Evolutionary conservation across 2,888 invertebrate genomes (phyloP).

Genomic region (Gisinianus flammeolus): DNA sequence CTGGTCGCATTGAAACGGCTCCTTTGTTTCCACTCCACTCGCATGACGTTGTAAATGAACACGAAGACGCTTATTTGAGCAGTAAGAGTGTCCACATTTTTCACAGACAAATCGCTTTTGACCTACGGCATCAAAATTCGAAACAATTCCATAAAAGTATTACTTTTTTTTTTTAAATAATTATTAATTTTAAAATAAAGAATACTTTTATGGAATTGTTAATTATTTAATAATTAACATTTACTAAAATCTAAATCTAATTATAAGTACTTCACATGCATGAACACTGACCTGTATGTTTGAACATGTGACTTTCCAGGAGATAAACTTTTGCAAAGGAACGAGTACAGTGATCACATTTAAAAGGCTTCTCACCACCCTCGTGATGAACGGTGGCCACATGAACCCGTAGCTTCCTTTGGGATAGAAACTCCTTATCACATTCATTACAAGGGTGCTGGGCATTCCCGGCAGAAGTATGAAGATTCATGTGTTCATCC

Average conservation of each 20-base stretch:
- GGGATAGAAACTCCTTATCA: neutral
- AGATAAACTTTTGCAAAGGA: neutral
- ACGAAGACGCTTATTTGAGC: neutral
- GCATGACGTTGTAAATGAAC: slow-evolving; percentile 8
- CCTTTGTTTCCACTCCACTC: neutral
- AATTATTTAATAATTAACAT: too few species aligned
- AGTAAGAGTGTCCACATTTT: neutral
- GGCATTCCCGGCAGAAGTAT: neutral
- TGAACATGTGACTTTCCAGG: neutral
- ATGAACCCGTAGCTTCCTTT: neutral
- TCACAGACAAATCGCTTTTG: neutral
- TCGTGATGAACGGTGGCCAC: neutral
- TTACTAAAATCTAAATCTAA: too few species aligned
- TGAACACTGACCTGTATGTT: neutral
- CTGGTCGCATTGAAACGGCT: neutral
- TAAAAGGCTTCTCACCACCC: neutral
- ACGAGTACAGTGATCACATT: neutral
- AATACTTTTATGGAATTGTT: too few species aligned
- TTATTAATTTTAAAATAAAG: too few species aligned
- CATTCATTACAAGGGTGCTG: neutral
- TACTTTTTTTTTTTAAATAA: too few species aligned
- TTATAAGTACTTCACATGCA: neutral
- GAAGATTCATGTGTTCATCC: slow-evolving; percentile 5
- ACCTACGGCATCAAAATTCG: too few species aligned
- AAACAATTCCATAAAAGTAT: too few species aligned